Evolutionary conservation across 1,140 invertebrate genomes (phyloP), one percentile per base, ranked within the genome.

Genomic region (Lucilia sericata): DNA sequence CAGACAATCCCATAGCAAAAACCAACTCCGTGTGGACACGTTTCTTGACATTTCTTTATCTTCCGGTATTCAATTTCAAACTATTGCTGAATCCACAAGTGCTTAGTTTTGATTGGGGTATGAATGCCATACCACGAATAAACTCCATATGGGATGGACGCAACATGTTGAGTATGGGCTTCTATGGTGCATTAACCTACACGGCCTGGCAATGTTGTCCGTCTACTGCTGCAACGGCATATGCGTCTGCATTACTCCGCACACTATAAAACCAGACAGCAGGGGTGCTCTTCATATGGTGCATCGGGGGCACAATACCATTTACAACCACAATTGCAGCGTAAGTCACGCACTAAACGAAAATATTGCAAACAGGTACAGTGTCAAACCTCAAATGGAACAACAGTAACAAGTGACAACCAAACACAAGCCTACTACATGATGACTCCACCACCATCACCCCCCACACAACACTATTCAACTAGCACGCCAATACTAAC

Each of bases 81-180:
- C 93, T 99, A 86, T 91, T 99, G 36, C 88, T 98, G 2, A 96
- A 94, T 87, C 97, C 97, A 10, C 94, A 94, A 85, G 94, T 94
- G 75, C 92, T 99, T 42, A 97, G 97, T 89, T 98, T 98, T 90
- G 97, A 99, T 89, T 99, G 97, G 97, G 97, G 97, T 5, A 98
- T 98, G 97, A 97, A 97, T 86, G 95, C 97, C 0, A 94, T 99
- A 86, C 96, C 97, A 1, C 92, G 96, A 82, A 93, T 99, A 84
- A 94, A 93, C 1, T 93, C 93, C 7, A 80, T 96, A 5, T 92
- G 93, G 83, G 97, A 99, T 91, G 89, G 93, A 0, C 92, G 97
- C 80, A 98, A 97, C 88, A 87, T 96, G 7, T 91, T 94, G 65
- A 94, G 95, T 1, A 86, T 95, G 10, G 90, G 94, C 13, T 95